Evolutionary conservation across 2,888 invertebrate genomes (phyloP).

Genomic region (Imbricaverruca yamaguchii): DNA sequence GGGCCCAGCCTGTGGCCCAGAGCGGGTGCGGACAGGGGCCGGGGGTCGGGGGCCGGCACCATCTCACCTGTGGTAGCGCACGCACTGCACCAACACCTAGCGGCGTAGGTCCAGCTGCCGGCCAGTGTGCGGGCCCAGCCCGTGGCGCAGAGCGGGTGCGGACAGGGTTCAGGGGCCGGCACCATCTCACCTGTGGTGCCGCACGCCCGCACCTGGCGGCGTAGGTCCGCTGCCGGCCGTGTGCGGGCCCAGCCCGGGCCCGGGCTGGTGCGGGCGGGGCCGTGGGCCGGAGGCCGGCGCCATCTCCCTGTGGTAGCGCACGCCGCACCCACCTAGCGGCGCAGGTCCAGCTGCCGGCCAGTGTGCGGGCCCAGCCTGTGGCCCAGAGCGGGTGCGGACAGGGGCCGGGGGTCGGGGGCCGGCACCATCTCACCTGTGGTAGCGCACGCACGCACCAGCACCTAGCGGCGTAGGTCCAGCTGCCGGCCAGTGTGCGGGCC

Average conservation of each 20-base stretch:
- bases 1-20: too few species aligned
- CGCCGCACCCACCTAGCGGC: not conserved
- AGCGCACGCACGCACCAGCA: conserved; percentile 67
- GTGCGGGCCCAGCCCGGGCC: not conserved
- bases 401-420: not conserved
- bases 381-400: not conserved
- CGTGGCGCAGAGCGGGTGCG: too few species aligned
- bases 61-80: conserved; percentile 62
- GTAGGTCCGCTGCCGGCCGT: conserved; percentile 47
- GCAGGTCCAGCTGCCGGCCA: not conserved
- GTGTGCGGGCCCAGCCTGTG: not conserved
- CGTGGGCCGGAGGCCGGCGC: not conserved
- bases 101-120: conserved; percentile 69
- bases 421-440: conserved; percentile 52
- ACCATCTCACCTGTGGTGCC: conserved; percentile 58
- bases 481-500: too few species aligned
- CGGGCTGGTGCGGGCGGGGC: not conserved
- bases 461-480: conserved; percentile 65
- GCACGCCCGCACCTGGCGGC: conserved; percentile 65
- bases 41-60: too few species aligned
- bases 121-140: too few species aligned
- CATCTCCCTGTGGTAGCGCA: not conserved
- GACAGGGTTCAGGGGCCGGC: too few species aligned
- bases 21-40: too few species aligned
- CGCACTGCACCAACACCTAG: conserved; percentile 65